Evolutionary conservation across 2,797 vertebrate genomes (phyloP), one percentile per base, ranked within the genome.

Genomic region (Danio aesculapii): DNA sequence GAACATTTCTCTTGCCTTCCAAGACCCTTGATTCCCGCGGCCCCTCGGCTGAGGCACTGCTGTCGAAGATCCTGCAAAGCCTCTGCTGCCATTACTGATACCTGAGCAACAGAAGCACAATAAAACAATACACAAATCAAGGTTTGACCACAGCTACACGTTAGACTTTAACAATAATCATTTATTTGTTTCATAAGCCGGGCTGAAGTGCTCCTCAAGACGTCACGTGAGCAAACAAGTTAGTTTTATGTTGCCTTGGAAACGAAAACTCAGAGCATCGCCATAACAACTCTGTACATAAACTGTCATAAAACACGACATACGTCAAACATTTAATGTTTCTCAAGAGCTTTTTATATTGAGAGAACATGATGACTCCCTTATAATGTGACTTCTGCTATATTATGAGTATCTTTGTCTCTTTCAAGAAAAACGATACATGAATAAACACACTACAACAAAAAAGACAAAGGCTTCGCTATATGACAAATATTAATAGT

Each of bases 1-100:
- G 19, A 71, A 52, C 49, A 6, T 30, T 43, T 6, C 5, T 43
- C 83, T 87, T 89, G 90, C 94, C 93, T 92, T 75, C 87, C 92
- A 39, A 94, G 72, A 0, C 91, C 88, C 80, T 92, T 93, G 77
- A 94, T 94, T 16, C 93, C 92, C 0, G 83, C 82, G 7, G 89
- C 84, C 14, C 93, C 93, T 71, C 89, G 86, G 50, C 88, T 85
- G 58, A 95, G 87, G 64, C 93, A 94, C 55, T 91, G 89, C 2
- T 87, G 84, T 64, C 91, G 86, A 47, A 91, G 78, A 59, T 90
- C 93, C 69, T 88, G 89, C 30, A 93, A 5, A 0, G 81, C 85
- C 17, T 84, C 59, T 0, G 83, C 19, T 57, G 75, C 82, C 70
- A 50, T 84, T 6, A 4, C 50, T 49, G 11, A 30, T 30, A 30